These are phyloP conservation scores for Otus scops DNA, from an alignment of 2,797 vertebrate genomes.

Conservation along the genomic window DNA sequence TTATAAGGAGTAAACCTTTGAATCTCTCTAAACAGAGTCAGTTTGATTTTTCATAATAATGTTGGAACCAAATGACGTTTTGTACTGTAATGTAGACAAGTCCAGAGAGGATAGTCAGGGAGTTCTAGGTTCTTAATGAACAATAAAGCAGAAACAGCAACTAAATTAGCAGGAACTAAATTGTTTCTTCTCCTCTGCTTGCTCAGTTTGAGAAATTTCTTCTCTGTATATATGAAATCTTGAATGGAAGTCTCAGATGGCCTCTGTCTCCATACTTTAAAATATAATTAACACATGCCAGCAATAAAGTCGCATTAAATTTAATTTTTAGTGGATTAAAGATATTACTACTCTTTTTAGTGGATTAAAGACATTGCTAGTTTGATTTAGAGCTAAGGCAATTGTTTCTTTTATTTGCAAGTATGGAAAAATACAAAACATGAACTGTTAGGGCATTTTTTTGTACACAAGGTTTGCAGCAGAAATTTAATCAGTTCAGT, in stretches of 20 bases:
- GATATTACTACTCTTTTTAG: not conserved
- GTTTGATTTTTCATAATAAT: slow-evolving; percentile 31
- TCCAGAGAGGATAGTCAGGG: not conserved
- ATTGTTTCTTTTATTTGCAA: not conserved
- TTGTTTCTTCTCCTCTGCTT: not conserved
- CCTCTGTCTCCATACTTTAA: not conserved
- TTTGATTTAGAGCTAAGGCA: not conserved
- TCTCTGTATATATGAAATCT: not conserved
- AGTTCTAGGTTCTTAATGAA: slow-evolving; percentile 22
- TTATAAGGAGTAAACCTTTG: slow-evolving; percentile 41
- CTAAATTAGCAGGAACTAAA: not conserved
- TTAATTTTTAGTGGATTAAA: not conserved
- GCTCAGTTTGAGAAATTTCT: not conserved
- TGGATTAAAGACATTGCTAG: not conserved
- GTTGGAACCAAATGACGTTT: not conserved
- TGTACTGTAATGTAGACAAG: not conserved
- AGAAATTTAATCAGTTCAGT: not conserved
- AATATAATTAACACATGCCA: slow-evolving; percentile 2
- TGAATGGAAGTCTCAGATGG: not conserved
- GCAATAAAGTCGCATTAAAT: not conserved
- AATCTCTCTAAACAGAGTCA: not conserved
- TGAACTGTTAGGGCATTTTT: accelerated
- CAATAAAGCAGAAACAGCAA: not conserved
- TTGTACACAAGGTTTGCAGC: not conserved
- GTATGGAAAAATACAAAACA: not conserved